Evolutionary conservation across 2,113 vertebrate genomes (phyloP).

Genomic region (Triplophysa tibetana): DNA sequence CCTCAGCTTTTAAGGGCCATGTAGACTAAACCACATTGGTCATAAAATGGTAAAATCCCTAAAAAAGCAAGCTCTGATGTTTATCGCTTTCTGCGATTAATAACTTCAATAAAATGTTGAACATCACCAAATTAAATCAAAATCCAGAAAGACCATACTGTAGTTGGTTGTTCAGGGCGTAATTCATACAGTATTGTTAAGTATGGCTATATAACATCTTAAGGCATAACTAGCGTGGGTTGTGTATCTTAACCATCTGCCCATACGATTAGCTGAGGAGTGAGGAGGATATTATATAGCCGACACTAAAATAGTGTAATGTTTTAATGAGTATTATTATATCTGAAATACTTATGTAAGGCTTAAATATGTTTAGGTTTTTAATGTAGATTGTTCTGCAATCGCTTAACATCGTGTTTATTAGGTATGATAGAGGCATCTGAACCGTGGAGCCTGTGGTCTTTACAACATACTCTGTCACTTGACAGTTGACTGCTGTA

Average conservation of each 20-base stretch:
- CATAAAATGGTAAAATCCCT: constrained; percentile 74
- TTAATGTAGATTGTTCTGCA: constrained; percentile 64
- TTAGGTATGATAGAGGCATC: constrained; percentile 59
- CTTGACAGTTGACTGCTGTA: constrained; percentile 86
- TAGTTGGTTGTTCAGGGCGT: constrained; percentile 20
- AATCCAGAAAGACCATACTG: not conserved
- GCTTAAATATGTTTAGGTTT: not conserved
- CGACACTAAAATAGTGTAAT: not conserved
- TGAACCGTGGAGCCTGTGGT: constrained; percentile 70
- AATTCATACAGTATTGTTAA: not conserved
- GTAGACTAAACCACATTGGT: constrained; percentile 75
- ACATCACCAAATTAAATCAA: constrained; percentile 5
- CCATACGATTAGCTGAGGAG: not conserved
- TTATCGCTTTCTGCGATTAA: constrained; percentile 66
- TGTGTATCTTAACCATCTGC: not conserved
- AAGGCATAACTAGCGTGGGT: not conserved
- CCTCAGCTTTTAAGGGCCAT: constrained; percentile 70
- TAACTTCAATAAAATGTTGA: constrained; percentile 55
- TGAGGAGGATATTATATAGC: not conserved
- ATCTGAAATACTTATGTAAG: not conserved
- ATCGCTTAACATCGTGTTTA: constrained; percentile 69
- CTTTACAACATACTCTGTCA: constrained; percentile 88
- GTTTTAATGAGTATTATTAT: not conserved
- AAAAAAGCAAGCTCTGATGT: constrained; percentile 64
- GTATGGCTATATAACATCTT: not conserved